Evolutionary conservation across 1,140 invertebrate genomes (phyloP).

Genomic region (Babylonia areolata): DNA sequence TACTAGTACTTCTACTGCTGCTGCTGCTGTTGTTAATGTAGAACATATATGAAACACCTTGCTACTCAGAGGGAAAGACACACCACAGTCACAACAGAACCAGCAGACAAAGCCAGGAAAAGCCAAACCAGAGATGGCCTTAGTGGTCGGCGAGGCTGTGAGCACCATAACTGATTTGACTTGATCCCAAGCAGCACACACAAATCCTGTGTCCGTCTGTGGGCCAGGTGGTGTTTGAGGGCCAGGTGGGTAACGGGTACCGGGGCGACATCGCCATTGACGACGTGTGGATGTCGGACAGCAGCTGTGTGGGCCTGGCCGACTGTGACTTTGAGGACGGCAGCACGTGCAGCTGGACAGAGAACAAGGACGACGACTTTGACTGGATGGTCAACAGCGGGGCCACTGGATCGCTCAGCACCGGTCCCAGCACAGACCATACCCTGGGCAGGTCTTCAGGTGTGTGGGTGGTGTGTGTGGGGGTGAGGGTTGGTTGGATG

Average conservation of each 20-base stretch:
- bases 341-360: conserved; percentile 64
- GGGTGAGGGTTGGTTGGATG: conserved; percentile 18
- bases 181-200: too few species aligned
- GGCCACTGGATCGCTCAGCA: conserved; percentile 45
- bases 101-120: too few species aligned
- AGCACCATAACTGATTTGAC: too few species aligned
- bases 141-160: too few species aligned
- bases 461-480: background rate
- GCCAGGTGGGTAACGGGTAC: conserved; percentile 50
- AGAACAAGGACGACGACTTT: conserved; percentile 54
- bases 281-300: conserved; percentile 59
- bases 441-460: conserved; percentile 62
- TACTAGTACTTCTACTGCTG: too few species aligned
- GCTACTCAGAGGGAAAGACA: too few species aligned
- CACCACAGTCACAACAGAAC: too few species aligned
- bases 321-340: conserved; percentile 70
- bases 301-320: conserved; percentile 52
- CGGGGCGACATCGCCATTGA: conserved; percentile 70
- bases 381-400: conserved; percentile 63
- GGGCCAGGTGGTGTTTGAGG: conserved; percentile 56
- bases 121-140: too few species aligned
- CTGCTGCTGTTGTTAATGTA: too few species aligned
- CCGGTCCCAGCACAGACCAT: conserved; percentile 68
- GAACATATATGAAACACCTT: too few species aligned
- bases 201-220: too few species aligned